Evolutionary conservation across 2,888 invertebrate genomes (phyloP), one percentile per base, ranked within the genome.

Genomic region (Marasmarcha lunaedactyla): DNA sequence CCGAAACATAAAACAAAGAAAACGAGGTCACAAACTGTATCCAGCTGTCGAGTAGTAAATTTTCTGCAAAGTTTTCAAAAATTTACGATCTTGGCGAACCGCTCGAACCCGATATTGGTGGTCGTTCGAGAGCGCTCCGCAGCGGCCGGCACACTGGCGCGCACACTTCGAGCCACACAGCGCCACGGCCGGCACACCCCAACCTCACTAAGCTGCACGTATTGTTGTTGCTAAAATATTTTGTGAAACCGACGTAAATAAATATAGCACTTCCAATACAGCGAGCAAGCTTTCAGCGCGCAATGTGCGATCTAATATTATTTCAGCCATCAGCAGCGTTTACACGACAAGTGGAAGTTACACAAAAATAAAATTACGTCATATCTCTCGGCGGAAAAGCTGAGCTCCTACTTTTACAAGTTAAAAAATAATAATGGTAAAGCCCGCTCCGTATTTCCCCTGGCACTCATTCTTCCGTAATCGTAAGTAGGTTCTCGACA

Each of bases 381-480:
- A 20, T 30, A 30, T 7, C 30, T 20, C 30, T 30, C 30, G 10
- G 30, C 40, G 30, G 30, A 30, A 30, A 30, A 30, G 11, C 30
- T 30, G 9, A 11, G n/a, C 30, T 30, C 15, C n/a, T 7, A 30
- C 30, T 30, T 30, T 30, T 30, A 30, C 38, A 51, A 55, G 51
- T 54, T 47, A 11, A 38, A 40, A 53, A 52, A 30, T 30, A 11
- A 12, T 25, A 35, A 37, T 40, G 34, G 36, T 11, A 30, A 11
- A 30, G 30, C 9, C 4, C 20, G 20, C 20, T n/a, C 2, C 33
- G 33, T 41, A 74, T 72, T 76, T 76, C 76, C 77, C 73, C 45
- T 44, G 73, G 55, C 64, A 57, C 56, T 55, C 57, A 50, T 52
- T 11, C 30, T 30, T 30, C n/a, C 30, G 11, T 30, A 30, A 30